These are phyloP conservation scores for Calyptommatus sinebrachiatus DNA, from an alignment of 2,113 vertebrate species.

Conservation along the genomic window DNA sequence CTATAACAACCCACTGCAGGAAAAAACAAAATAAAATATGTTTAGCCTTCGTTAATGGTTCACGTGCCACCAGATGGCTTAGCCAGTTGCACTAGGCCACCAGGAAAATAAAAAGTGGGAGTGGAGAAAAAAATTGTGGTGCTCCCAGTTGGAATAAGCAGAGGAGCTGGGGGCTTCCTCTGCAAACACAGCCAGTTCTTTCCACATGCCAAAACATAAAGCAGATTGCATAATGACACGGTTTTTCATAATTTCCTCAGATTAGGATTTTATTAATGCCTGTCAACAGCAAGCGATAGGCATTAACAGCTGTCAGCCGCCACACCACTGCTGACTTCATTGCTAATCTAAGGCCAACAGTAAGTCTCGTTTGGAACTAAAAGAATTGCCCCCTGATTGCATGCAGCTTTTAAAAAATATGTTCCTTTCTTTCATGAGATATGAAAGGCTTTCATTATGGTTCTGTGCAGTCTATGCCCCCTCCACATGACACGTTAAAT, in stretches of 20 bases:
- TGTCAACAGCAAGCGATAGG: conserved; percentile 81
- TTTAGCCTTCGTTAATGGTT: not conserved
- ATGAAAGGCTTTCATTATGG: not conserved
- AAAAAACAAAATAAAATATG: not conserved
- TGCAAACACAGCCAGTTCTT: conserved; percentile 61
- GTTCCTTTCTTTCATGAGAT: conserved; percentile 8
- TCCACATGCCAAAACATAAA: conserved; percentile 80
- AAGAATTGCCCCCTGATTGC: conserved; percentile 40
- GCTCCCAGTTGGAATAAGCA: conserved; percentile 52
- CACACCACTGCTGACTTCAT: conserved; percentile 60
- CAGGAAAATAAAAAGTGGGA: not conserved
- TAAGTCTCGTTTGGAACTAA: conserved; percentile 45
- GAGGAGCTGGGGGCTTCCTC: conserved; percentile 62
- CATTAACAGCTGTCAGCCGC: conserved; percentile 67
- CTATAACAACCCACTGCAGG: not conserved
- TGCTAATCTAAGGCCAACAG: conserved; percentile 58
- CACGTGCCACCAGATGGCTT: not conserved
- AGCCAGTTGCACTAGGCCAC: not conserved
- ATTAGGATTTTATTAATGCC: conserved; percentile 85
- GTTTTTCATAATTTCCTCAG: conserved; percentile 84
- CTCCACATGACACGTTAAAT: no score
- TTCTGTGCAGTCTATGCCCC: conserved; percentile 25
- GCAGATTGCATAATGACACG: conserved; percentile 76
- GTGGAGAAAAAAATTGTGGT: not conserved
- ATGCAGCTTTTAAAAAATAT: conserved; percentile 41